These are phyloP conservation scores for Malurus splendens DNA, from an alignment of 2,797 vertebrate genomes.

Conservation along the genomic window DNA sequence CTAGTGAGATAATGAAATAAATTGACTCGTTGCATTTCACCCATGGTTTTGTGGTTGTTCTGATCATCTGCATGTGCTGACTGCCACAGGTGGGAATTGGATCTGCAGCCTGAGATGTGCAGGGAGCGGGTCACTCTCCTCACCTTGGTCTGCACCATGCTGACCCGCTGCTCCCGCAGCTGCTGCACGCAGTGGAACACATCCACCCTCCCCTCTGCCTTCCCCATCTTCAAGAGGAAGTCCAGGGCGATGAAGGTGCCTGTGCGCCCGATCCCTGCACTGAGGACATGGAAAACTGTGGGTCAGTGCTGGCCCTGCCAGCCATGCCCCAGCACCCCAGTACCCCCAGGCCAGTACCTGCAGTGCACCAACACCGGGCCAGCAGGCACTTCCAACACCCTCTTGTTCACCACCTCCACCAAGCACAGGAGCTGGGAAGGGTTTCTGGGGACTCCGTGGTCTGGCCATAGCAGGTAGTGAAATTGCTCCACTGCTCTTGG, in stretches of 20 bases:
- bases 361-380: conserved; percentile 57
- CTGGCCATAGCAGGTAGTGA: conserved; percentile 59
- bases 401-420: conserved; percentile 43
- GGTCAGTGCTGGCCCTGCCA: neutral
- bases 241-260: conserved; percentile 61
- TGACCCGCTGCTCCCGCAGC: conserved; percentile 37
- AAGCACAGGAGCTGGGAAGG: conserved; percentile 36
- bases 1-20: neutral
- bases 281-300: neutral
- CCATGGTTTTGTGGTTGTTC: neutral
- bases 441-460: conserved; percentile 49
- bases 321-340: neutral
- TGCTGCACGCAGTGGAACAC: conserved; percentile 42
- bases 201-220: conserved; percentile 32
- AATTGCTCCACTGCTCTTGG: conserved; percentile 53
- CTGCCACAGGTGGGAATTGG: neutral
- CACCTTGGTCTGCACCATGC: conserved; percentile 66
- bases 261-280: conserved; percentile 57
- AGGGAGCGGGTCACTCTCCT: neutral
- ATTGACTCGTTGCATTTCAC: neutral
- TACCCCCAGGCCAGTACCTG: neutral
- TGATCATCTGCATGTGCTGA: fast-evolving
- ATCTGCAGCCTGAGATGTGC: neutral
- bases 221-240: conserved; percentile 56
- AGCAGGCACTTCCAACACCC: neutral